Evolutionary conservation across 2,888 invertebrate species (phyloP).

Genomic region (Scaptomyza reducta): DNA sequence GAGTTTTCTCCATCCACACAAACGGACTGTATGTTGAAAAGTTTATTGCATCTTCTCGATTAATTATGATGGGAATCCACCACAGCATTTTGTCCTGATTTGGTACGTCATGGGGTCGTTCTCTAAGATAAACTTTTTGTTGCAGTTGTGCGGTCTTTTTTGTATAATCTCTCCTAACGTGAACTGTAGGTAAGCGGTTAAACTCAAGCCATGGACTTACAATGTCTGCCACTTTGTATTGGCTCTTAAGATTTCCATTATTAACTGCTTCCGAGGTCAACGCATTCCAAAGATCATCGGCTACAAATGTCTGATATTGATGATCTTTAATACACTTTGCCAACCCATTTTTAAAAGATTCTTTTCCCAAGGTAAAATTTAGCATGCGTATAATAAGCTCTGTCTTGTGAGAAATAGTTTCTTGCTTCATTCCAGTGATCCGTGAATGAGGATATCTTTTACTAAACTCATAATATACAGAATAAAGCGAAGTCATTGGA

Average conservation of each 20-base stretch:
- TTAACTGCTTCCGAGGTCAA: constrained; percentile 88
- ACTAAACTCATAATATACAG: constrained; percentile 91
- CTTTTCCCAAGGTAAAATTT: constrained; percentile 91
- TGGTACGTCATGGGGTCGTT: constrained; percentile 89
- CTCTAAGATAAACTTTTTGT: constrained; percentile 89
- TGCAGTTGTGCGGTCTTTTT: constrained; percentile 86
- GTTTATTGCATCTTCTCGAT: constrained; percentile 86
- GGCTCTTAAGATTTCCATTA: constrained; percentile 86
- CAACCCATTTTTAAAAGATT: constrained; percentile 90
- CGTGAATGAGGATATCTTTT: constrained; percentile 91
- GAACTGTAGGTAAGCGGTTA: constrained; percentile 91
- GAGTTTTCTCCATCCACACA: constrained; percentile 88
- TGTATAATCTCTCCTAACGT: constrained; percentile 88
- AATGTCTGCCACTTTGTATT: constrained; percentile 88
- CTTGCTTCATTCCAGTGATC: constrained; percentile 89
- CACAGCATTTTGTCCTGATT: constrained; percentile 89
- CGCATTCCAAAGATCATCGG: constrained; percentile 91
- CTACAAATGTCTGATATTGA: constrained; percentile 90
- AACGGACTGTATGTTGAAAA: constrained; percentile 86
- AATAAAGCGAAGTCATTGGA: constrained; percentile 91
- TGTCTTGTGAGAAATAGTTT: constrained; percentile 90
- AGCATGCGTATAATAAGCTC: constrained; percentile 95
- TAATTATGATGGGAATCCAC: constrained; percentile 90
- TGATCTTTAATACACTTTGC: constrained; percentile 88
- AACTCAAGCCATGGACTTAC: constrained; percentile 93